Conservation (phyloP, 2,113 vertebrate genomes). For the Jacana jacana region DNA sequence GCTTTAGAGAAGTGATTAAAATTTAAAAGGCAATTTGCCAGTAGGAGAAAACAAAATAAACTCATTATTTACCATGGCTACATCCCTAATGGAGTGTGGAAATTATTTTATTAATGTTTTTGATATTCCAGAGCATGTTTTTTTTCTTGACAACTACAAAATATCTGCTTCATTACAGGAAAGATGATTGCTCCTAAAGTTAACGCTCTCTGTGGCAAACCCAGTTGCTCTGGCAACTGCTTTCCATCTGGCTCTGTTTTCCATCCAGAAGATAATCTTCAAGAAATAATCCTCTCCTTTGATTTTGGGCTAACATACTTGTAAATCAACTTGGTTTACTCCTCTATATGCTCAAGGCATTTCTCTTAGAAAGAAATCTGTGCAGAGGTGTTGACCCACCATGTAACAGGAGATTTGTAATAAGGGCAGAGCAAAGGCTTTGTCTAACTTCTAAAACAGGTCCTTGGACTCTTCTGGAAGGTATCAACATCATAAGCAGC, state of each 20-base stretch:
- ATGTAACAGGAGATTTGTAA: not conserved
- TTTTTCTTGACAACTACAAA: not conserved
- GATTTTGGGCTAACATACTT: not conserved
- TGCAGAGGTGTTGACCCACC: not conserved
- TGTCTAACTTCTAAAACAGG: not conserved
- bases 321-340: not conserved
- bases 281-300: not conserved
- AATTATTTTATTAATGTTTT: slow-evolving; percentile 56
- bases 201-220: not conserved
- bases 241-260: slow-evolving; percentile 15
- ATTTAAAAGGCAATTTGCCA: slow-evolving; percentile 60
- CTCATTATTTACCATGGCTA: slow-evolving; percentile 61
- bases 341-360: not conserved
- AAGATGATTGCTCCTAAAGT: not conserved
- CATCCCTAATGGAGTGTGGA: slow-evolving; percentile 46
- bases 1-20: slow-evolving; percentile 57
- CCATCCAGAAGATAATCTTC: not conserved
- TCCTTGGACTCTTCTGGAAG: not conserved
- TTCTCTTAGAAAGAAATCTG: not conserved
- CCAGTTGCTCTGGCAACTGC: slow-evolving; percentile 26
- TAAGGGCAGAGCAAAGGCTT: not conserved
- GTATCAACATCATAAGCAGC: not conserved
- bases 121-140: not conserved
- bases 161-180: not conserved
- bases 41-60: slow-evolving; percentile 56